A percentile compares a stretch with the other conserved stretches of the same genome.
These are phyloP conservation scores for Denticeps clupeoides DNA, from an alignment of 2,797 vertebrate species.

Conservation along the genomic window DNA sequence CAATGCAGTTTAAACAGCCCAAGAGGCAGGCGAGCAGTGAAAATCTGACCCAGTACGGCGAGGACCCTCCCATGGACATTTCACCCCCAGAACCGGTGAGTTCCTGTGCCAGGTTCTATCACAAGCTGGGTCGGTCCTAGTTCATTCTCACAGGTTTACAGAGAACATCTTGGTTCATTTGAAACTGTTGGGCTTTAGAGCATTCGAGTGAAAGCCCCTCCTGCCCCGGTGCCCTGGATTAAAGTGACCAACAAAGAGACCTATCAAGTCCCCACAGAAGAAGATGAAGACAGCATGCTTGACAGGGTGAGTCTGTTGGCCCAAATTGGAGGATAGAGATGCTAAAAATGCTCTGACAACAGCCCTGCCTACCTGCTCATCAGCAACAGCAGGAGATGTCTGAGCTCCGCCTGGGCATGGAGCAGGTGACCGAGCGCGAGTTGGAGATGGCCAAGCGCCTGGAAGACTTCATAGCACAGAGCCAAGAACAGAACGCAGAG, in stretches of 20 bases:
- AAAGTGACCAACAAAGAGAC: constrained; percentile 38
- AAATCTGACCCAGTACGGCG: constrained; percentile 28
- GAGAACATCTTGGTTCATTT: background rate
- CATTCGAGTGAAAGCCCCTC: constrained; percentile 30
- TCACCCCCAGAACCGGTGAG: constrained; percentile 25
- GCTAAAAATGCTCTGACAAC: background rate
- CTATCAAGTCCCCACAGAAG: constrained; percentile 34
- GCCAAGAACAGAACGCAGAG: constrained; percentile 59
- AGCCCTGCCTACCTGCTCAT: background rate
- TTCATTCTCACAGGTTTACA: background rate
- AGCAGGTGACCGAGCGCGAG: constrained; percentile 64
- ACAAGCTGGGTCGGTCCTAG: background rate
- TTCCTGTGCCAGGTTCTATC: background rate
- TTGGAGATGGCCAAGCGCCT: constrained; percentile 62
- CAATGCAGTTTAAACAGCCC: constrained; percentile 30
- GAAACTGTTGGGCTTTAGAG: constrained; percentile 25
- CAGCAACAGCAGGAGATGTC: constrained; percentile 64
- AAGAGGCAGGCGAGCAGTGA: constrained; percentile 52
- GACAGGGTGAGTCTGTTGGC: constrained; percentile 42
- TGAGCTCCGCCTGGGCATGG: constrained; percentile 61
- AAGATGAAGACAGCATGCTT: constrained; percentile 45
- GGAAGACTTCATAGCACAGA: constrained; percentile 60
- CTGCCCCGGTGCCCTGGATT: constrained; percentile 60
- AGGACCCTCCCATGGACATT: constrained; percentile 22
- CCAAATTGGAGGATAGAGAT: background rate